These are phyloP conservation scores for Cecidostiba fungosa DNA, from an alignment of 2,888 invertebrate genomes.

Conservation along the genomic window DNA sequence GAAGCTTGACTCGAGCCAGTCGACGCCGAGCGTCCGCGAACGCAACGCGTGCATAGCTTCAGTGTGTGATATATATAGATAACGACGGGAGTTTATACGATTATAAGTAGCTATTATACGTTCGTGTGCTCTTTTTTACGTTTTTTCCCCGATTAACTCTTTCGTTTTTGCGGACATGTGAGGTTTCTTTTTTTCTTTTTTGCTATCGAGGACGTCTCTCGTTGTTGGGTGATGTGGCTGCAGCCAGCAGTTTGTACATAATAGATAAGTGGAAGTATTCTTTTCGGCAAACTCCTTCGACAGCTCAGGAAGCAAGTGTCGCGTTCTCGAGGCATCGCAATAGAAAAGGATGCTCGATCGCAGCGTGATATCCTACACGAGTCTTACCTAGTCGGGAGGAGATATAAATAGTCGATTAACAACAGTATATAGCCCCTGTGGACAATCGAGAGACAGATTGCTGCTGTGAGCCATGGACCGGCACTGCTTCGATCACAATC, in stretches of 20 bases:
- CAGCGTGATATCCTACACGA: constrained; percentile 1
- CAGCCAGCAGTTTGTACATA: background rate
- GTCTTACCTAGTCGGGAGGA: background rate
- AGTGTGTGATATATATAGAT: background rate
- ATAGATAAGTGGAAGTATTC: background rate
- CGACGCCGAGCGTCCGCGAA: constrained; percentile 77
- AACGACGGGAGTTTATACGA: background rate
- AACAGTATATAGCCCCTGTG: background rate
- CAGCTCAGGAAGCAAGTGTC: too few relatives aligned
- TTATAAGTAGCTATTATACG: background rate
- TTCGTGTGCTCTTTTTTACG: background rate
- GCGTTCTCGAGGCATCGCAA: background rate
- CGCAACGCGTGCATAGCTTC: constrained; percentile 54
- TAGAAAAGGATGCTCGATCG: background rate
- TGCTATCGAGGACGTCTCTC: background rate
- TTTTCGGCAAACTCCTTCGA: background rate
- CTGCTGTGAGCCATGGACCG: constrained; percentile 48
- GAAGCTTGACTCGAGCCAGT: constrained; percentile 68
- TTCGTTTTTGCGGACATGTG: background rate
- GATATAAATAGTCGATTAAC: background rate
- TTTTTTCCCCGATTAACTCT: background rate
- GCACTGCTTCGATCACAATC: constrained; percentile 50
- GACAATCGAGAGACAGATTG: background rate
- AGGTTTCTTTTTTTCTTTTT: background rate
- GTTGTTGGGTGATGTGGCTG: background rate